Percentiles rank a stretch among this genome's conserved stretches.
These are phyloP conservation scores for Myioborus miniatus DNA, from an alignment of 2,797 vertebrate species.

Conservation along the genomic window DNA sequence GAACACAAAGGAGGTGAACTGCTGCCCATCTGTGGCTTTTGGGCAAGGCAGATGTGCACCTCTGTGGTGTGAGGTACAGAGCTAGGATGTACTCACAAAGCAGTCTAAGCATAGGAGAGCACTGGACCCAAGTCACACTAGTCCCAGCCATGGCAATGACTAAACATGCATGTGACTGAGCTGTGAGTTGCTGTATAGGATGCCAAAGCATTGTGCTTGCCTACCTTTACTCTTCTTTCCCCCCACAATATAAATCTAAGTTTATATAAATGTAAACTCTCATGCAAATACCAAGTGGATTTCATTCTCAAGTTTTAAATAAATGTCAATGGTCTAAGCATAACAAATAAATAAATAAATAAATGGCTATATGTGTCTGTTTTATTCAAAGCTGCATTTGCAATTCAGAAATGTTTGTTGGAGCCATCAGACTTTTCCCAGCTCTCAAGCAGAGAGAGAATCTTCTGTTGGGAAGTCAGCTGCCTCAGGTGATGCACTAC, in stretches of 20 bases:
- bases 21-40: neutral
- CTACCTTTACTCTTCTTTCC: neutral
- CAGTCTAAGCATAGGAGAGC: neutral
- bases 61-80: neutral
- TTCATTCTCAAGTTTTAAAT: neutral
- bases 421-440: neutral
- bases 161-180: neutral
- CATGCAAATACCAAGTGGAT: neutral
- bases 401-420: neutral
- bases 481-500: neutral
- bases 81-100: neutral
- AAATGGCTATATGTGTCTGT: neutral
- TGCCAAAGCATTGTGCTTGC: neutral
- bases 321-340: neutral
- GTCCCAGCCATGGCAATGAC: fast-evolving
- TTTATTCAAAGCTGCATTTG: neutral
- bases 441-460: neutral
- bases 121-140: neutral
- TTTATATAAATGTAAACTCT: neutral
- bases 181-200: neutral
- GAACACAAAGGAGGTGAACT: neutral
- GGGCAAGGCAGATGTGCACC: neutral
- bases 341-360: neutral
- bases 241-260: neutral
- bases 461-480: fast-evolving